A percentile compares a stretch with the other conserved stretches of the same genome.
Evolutionary conservation across 2,888 invertebrate genomes (phyloP).

Genomic region (Luperina nickerlii): DNA sequence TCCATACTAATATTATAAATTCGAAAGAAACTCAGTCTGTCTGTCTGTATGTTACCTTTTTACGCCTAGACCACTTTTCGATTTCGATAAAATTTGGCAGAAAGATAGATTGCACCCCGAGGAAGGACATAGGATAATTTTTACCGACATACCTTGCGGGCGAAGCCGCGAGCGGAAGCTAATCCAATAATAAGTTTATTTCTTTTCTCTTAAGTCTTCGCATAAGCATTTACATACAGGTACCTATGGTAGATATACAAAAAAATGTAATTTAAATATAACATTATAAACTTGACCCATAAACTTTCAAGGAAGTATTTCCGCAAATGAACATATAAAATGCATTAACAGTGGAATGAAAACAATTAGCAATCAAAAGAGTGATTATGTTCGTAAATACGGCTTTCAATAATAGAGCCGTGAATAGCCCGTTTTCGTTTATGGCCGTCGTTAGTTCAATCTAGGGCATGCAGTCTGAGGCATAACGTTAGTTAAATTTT

Average conservation of each 20-base stretch:
- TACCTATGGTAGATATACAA: not conserved
- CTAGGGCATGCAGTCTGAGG: conserved; percentile 35
- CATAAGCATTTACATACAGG: too few relatives aligned
- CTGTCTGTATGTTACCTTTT: too few relatives aligned
- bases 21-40: too few relatives aligned
- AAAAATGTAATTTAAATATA: conserved; percentile 6
- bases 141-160: too few relatives aligned
- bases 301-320: conserved; percentile 21
- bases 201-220: not conserved
- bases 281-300: not conserved
- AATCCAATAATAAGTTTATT: not conserved
- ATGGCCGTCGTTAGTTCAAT: conserved; percentile 48
- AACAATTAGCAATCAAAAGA: conserved; percentile 56
- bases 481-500: conserved; percentile 31
- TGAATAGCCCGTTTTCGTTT: conserved; percentile 47
- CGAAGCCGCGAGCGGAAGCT: too few relatives aligned
- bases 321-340: conserved; percentile 39
- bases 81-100: too few relatives aligned
- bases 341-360: conserved; percentile 45
- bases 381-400: conserved; percentile 46
- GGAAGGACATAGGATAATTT: too few relatives aligned
- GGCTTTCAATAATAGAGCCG: conserved; percentile 48
- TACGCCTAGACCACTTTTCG: too few relatives aligned
- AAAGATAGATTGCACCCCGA: too few relatives aligned
- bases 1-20: too few relatives aligned